Evolutionary conservation across 1,140 invertebrate genomes (phyloP), one percentile per base, ranked within the genome.

Genomic region (Cheumatopsyche charites): DNA sequence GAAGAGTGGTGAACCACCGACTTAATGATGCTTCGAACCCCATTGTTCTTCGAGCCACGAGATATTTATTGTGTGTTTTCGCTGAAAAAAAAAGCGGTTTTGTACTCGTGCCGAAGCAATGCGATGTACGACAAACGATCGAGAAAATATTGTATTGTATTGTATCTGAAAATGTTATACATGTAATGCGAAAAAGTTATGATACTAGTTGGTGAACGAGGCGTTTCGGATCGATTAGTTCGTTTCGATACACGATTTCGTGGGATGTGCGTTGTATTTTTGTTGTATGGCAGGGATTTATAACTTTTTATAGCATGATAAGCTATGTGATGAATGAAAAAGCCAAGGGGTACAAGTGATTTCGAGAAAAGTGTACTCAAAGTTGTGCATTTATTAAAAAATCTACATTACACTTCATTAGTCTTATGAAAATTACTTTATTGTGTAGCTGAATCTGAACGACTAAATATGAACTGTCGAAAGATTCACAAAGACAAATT

Each of bases 221-320:
- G 47, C 47, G 47, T 17, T 1, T 17, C 47, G 1, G 19, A 52
- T 52, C 19, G 15, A 52, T 52, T 52, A 17, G 15, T 9, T 17
- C 47, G 15, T 52, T 52, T 52, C 47, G 47, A 52, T 17, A 17
- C 47, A 52, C 47, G 47, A 52, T 52, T 45, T n/a, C n/a, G n/a
- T n/a, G n/a, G n/a, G n/a, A n/a, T n/a, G n/a, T n/a, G n/a, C n/a
- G n/a, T n/a, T n/a, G n/a, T n/a, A n/a, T n/a, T n/a, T n/a, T n/a
- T n/a, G n/a, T n/a, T n/a, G n/a, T n/a, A n/a, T n/a, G n/a, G n/a
- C n/a, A n/a, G n/a, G n/a, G n/a, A n/a, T n/a, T n/a, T n/a, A n/a
- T n/a, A n/a, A n/a, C n/a, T n/a, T n/a, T n/a, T n/a, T n/a, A n/a
- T n/a, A n/a, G 43, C 43, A 12, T n/a, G 13, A 45, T n/a, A 45